Evolutionary conservation across 2,797 vertebrate genomes (phyloP).

Genomic region (Champsocephalus gunnari): DNA sequence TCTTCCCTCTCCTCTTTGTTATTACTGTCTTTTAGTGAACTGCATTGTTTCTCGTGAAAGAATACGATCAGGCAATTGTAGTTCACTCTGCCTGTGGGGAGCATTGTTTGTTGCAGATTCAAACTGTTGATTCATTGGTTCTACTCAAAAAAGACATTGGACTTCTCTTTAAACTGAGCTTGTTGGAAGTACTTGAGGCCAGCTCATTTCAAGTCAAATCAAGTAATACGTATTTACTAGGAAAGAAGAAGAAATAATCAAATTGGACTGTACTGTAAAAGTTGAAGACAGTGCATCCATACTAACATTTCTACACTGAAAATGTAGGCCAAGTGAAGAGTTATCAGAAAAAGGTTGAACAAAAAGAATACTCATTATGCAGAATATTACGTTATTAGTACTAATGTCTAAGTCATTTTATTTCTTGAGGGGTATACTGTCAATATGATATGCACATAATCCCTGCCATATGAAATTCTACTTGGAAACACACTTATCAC

Average conservation of each 20-base stretch:
- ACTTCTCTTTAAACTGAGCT: constrained; percentile 23
- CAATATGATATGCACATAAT: background rate
- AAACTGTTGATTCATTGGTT: constrained; percentile 45
- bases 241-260: background rate
- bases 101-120: constrained; percentile 46
- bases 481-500: background rate
- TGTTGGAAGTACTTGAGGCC: background rate
- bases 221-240: background rate
- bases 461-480: background rate
- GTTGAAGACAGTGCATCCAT: too few species aligned
- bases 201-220: background rate
- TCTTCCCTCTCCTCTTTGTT: constrained; percentile 5
- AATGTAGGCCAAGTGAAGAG: background rate
- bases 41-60: constrained; percentile 24
- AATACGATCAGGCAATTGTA: constrained; percentile 13
- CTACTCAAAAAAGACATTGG: constrained; percentile 12
- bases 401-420: background rate
- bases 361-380: background rate
- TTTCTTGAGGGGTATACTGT: background rate
- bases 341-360: background rate
- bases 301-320: background rate
- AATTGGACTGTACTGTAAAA: background rate
- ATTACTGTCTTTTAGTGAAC: constrained; percentile 28
- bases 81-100: constrained; percentile 34
- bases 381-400: background rate